phyloP scores from a whole-genome alignment of 2,113 vertebrate species.

The Rhadina sibilatrix region DNA sequence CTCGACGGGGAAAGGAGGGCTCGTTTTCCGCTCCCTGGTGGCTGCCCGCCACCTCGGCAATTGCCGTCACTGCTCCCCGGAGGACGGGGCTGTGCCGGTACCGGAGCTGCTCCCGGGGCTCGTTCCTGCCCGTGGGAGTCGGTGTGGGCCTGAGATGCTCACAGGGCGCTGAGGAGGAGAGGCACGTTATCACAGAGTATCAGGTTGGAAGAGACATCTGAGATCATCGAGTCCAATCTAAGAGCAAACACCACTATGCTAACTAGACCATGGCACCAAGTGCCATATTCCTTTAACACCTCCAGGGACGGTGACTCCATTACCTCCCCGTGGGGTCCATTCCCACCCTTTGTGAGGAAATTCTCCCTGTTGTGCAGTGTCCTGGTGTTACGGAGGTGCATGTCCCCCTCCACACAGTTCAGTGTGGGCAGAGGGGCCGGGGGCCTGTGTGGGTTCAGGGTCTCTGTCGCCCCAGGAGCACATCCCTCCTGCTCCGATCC shows the following conservation, averaged over 20 bases:
- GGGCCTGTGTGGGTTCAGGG: not conserved
- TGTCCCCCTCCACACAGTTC: rapidly evolving
- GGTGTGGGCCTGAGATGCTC: not conserved
- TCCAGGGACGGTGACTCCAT: not conserved
- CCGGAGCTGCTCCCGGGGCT: not conserved
- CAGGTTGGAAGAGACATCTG: not conserved
- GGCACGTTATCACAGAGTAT: not conserved
- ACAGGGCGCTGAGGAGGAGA: not conserved
- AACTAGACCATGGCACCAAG: not conserved
- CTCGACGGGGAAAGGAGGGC: rapidly evolving
- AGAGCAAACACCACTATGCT: not conserved
- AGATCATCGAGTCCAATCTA: not conserved
- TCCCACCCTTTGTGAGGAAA: not conserved
- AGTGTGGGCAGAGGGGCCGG: not conserved
- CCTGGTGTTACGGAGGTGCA: rapidly evolving
- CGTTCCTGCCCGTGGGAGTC: not conserved
- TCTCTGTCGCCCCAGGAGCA: rapidly evolving
- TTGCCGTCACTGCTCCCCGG: not conserved
- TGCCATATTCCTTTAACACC: not conserved
- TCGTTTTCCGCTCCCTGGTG: not conserved
- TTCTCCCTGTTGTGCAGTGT: not conserved
- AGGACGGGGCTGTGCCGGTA: not conserved
- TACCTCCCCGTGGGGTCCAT: not conserved
- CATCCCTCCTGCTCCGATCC: not conserved
- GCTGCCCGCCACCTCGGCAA: not conserved